A percentile compares a stretch with the other conserved stretches of the same genome.
phyloP scores from a whole-genome alignment of 2,888 invertebrate species.

The Acanthosoma haemorrhoidale region DNA sequence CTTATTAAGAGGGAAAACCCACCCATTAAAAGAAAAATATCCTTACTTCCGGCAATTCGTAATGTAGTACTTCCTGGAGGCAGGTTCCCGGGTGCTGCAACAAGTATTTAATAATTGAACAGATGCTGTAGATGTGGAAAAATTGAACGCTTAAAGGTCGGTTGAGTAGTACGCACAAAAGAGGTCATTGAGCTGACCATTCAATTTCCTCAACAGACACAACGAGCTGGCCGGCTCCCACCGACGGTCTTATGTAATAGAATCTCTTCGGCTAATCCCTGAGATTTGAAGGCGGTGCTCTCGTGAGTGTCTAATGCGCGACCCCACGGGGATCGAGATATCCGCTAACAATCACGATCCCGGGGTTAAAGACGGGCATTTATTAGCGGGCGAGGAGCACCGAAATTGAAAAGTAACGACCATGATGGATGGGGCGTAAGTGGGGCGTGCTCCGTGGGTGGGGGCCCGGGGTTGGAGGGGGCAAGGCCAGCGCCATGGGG shows the following conservation, averaged over 20 bases:
- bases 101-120: no score
- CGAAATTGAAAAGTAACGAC: constrained; percentile 11
- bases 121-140: no score
- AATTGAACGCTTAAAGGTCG: no score
- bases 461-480: neutral
- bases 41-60: no score
- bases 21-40: no score
- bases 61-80: no score
- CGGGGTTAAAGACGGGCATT: neutral
- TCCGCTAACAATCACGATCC: constrained; percentile 1
- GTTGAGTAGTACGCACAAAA: no score
- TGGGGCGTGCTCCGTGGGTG: neutral
- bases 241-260: neutral
- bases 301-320: neutral
- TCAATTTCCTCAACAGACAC: no score
- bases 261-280: neutral
- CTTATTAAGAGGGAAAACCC: no score
- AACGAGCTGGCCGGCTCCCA: no score
- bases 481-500: neutral
- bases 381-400: neutral
- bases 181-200: no score
- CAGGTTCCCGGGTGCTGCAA: no score
- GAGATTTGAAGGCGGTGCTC: neutral
- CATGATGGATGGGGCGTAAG: constrained; percentile 2
- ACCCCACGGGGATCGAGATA: neutral